phyloP scores from a whole-genome alignment of 2,888 invertebrate genomes.

The Eubasilissa splendida region DNA sequence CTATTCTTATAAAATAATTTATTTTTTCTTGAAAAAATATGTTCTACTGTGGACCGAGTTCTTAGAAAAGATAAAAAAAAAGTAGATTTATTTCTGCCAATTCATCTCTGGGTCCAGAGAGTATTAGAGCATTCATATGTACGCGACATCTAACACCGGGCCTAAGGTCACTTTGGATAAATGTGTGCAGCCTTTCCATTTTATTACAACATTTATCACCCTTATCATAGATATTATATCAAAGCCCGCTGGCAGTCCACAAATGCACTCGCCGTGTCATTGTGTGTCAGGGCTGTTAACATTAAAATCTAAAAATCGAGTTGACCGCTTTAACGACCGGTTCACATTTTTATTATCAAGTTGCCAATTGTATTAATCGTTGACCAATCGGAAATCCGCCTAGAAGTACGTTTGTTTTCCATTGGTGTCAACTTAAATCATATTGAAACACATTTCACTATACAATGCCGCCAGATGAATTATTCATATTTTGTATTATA shows the following conservation, averaged over 20 bases:
- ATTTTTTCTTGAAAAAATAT: no score
- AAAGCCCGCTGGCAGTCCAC: background rate
- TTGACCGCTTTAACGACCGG: no score
- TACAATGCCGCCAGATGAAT: constrained; percentile 3
- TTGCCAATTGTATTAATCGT: background rate
- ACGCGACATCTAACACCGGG: no score
- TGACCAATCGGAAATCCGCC: constrained; percentile 26
- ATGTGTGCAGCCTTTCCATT: background rate
- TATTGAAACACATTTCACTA: constrained; percentile 5
- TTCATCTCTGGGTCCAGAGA: no score
- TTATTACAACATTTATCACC: constrained; percentile 21
- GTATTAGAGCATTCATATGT: no score
- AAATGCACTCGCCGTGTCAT: constrained; percentile 5
- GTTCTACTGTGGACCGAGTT: no score
- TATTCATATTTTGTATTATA: background rate
- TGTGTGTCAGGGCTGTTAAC: constrained; percentile 33
- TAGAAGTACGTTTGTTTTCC: background rate
- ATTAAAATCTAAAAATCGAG: constrained; percentile 5
- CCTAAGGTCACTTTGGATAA: no score
- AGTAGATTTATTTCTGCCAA: no score
- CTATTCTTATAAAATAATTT: background rate
- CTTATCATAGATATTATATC: constrained; percentile 2
- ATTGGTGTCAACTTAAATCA: constrained; percentile 24
- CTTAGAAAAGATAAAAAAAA: no score
- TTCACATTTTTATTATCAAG: no score